Percentiles rank a stretch among this genome's conserved stretches.
These are phyloP conservation scores for Drosophila trichaetosa DNA, from an alignment of 2,888 invertebrate genomes.

Conservation along the genomic window DNA sequence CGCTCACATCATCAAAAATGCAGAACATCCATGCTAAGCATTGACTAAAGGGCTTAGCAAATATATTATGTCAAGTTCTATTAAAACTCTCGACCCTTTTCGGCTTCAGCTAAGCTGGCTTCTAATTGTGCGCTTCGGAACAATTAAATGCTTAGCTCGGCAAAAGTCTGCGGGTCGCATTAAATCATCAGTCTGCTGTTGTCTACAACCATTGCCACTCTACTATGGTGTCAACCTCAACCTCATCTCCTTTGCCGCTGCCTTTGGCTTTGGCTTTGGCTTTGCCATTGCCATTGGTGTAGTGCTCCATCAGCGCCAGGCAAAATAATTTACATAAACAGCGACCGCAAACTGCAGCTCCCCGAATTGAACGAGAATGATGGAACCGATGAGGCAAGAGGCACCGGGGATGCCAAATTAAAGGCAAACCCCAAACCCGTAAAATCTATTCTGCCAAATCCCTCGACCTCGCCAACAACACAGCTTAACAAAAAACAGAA, in stretches of 20 bases:
- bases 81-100: conserved; percentile 10
- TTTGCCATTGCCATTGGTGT: conserved; percentile 26
- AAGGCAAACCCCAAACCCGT: conserved; percentile 64
- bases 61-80: conserved; percentile 11
- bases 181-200: conserved; percentile 78
- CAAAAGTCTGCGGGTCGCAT: conserved; percentile 79
- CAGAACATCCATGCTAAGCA: background rate
- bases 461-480: conserved; percentile 61
- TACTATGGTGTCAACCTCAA: conserved; percentile 21
- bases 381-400: conserved; percentile 10
- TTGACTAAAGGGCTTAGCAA: background rate
- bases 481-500: conserved; percentile 33
- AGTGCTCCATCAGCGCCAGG: conserved; percentile 55
- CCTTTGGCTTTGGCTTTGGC: conserved; percentile 4
- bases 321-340: conserved; percentile 80
- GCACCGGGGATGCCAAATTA: conserved; percentile 72
- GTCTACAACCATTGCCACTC: conserved; percentile 54
- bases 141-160: conserved; percentile 79
- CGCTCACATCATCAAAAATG: background rate
- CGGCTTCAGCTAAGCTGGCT: conserved; percentile 16
- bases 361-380: conserved; percentile 19
- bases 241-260: conserved; percentile 18
- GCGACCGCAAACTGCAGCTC: conserved; percentile 73
- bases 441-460: conserved; percentile 75
- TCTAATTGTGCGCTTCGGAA: conserved; percentile 60